phyloP scores from a whole-genome alignment of 2,888 invertebrate genomes.

The Drosophila recens region DNA sequence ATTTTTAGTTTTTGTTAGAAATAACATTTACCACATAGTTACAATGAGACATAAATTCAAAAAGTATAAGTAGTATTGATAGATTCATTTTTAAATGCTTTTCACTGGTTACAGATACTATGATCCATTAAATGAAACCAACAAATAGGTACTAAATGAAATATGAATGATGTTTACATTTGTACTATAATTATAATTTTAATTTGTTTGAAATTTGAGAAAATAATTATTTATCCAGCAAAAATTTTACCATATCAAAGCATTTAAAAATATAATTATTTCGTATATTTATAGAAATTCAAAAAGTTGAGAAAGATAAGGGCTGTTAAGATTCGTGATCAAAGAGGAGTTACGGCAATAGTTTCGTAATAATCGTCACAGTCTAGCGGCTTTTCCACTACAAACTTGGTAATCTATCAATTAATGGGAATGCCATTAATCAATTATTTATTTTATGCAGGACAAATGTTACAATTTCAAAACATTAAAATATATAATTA shows the following conservation, averaged over 20 bases:
- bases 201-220: conserved; percentile 37
- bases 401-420: conserved; percentile 30
- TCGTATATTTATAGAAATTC: background rate
- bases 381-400: conserved; percentile 9
- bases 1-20: background rate
- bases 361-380: conserved; percentile 37
- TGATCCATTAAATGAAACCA: background rate
- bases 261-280: background rate
- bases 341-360: conserved; percentile 39
- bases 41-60: background rate
- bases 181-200: background rate
- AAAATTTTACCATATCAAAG: background rate
- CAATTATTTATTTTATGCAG: background rate
- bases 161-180: background rate
- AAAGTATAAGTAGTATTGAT: background rate
- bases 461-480: conserved; percentile 9
- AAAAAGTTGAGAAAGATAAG: background rate
- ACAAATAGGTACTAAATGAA: conserved; percentile 3
- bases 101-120: background rate
- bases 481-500: too few relatives aligned
- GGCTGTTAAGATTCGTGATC: background rate
- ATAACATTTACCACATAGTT: conserved; percentile 18
- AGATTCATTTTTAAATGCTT: conserved; percentile 1
- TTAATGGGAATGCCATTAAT: conserved; percentile 10
- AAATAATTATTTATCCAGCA: conserved; percentile 36